phyloP scores from a whole-genome alignment of 2,797 vertebrate genomes.

The Gouania willdenowi region DNA sequence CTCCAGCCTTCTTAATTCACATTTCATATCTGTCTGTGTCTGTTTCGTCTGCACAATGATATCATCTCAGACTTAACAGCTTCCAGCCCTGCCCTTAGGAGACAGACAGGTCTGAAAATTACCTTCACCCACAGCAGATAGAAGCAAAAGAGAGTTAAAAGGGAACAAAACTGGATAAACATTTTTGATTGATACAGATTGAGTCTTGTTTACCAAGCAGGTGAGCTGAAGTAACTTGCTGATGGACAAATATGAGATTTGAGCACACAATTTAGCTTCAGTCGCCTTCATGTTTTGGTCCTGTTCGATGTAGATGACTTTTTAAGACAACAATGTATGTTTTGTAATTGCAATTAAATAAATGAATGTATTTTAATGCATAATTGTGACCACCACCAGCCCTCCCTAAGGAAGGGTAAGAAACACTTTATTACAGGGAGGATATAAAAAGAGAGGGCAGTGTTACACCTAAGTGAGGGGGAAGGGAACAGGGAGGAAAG shows the following conservation, averaged over 20 bases:
- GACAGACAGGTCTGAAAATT: constrained; percentile 49
- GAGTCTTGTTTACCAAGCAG: constrained; percentile 51
- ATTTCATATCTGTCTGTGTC: constrained; percentile 23
- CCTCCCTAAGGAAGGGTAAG: too few species aligned
- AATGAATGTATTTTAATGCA: too few species aligned
- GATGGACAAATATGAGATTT: constrained; percentile 44
- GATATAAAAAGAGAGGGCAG: too few species aligned
- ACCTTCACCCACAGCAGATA: constrained; percentile 44
- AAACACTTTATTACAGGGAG: too few species aligned
- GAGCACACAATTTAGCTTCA: constrained; percentile 24
- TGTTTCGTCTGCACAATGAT: constrained; percentile 30
- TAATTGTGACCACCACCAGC: too few species aligned
- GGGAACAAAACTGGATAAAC: constrained; percentile 29
- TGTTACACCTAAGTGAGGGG: too few species aligned
- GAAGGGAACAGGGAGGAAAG: too few species aligned
- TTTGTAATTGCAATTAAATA: too few species aligned
- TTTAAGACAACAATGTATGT: too few species aligned
- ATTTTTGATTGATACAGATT: constrained; percentile 55
- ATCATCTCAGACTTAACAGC: constrained; percentile 37
- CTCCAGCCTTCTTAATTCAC: constrained; percentile 13
- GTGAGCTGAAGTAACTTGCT: constrained; percentile 50
- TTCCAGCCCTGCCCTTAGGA: constrained; percentile 22
- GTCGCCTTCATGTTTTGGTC: constrained; percentile 34
- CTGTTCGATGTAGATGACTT: constrained; percentile 38
- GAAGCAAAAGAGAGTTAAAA: constrained; percentile 20